Evolutionary conservation across 2,113 vertebrate genomes (phyloP), one percentile per base, ranked within the genome.

Genomic region (Tachuris rubrigastra): DNA sequence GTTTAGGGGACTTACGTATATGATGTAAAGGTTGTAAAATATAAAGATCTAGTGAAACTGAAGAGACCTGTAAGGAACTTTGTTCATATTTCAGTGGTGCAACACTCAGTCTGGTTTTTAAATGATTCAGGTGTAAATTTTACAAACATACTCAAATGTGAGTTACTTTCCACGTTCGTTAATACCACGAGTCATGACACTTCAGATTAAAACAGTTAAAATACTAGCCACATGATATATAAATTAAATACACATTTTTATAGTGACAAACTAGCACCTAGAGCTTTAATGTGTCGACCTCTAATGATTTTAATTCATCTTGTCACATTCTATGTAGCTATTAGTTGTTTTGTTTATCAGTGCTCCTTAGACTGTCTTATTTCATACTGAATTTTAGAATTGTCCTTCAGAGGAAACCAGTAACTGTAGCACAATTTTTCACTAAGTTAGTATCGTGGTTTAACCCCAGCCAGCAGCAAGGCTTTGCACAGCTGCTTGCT

Each of bases 231-330:
- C 22, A 37, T 68, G 37, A 30, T 41, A 35, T 18, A 55, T 33
- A 52, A 80, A 72, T 83, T 33, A 71, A 78, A 30, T 9, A 13
- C 22, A 24, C 2, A 5, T 87, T 75, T 83, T 73, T 53, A 37
- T 47, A 87, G 28, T 56, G n/a, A 67, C 44, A 86, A 9, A 27
- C 35, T 28, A 87, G 30, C 58, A 91, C 21, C 39, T 92, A 79
- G n/a, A 62, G 28, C 17, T 75, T 39, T 49, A 73, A 13, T 63
- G 10, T 65, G 44, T 73, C 30, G n/a, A 68, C 11, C 39, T 86
- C 33, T 84, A 90, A 33, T 85, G 22, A 84, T 86, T 96, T 97
- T n/a, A 90, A 65, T 94, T 76, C 58, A 75, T 9, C 69, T n/a
- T 89, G 20, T 65, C 21, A 81, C 59, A 67, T 76, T 73, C 37